Evolutionary conservation across 1,140 invertebrate species (phyloP).

Genomic region (Orchestia grillus): DNA sequence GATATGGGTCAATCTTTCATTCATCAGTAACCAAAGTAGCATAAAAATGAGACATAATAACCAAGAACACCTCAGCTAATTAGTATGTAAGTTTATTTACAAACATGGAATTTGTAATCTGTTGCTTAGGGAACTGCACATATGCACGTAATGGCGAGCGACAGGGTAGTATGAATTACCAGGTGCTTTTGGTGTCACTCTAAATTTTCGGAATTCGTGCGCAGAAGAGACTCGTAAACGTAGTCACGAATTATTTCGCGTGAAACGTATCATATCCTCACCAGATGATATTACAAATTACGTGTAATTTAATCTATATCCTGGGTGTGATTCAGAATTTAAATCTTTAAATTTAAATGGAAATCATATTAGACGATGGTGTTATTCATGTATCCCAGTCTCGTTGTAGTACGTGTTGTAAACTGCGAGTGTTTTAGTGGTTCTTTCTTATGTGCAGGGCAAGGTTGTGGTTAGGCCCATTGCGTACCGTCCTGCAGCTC

Average conservation of each 20-base stretch:
- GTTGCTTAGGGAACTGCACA: background rate
- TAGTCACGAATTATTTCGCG: too few species aligned
- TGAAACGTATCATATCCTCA: background rate
- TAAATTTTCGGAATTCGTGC: too few species aligned
- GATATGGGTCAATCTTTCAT: background rate
- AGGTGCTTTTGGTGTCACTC: background rate
- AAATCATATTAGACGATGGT: background rate
- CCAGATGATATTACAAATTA: background rate
- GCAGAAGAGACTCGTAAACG: too few species aligned
- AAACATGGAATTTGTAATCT: too few species aligned
- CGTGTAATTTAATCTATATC: background rate
- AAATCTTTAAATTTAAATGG: background rate
- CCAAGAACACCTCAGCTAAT: too few species aligned
- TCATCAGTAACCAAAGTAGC: background rate
- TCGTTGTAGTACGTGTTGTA: background rate
- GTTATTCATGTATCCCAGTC: background rate
- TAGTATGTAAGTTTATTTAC: too few species aligned
- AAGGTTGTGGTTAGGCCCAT: slow-evolving; percentile 82
- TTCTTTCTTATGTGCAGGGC: slow-evolving; percentile 66
- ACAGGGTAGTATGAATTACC: background rate
- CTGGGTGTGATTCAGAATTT: background rate
- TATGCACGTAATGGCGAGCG: too few species aligned
- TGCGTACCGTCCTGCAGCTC: slow-evolving; percentile 78
- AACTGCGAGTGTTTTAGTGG: background rate
- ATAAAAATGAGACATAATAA: too few species aligned